These are phyloP conservation scores for Popillia japonica DNA, from an alignment of 1,140 invertebrate species.

Conservation along the genomic window DNA sequence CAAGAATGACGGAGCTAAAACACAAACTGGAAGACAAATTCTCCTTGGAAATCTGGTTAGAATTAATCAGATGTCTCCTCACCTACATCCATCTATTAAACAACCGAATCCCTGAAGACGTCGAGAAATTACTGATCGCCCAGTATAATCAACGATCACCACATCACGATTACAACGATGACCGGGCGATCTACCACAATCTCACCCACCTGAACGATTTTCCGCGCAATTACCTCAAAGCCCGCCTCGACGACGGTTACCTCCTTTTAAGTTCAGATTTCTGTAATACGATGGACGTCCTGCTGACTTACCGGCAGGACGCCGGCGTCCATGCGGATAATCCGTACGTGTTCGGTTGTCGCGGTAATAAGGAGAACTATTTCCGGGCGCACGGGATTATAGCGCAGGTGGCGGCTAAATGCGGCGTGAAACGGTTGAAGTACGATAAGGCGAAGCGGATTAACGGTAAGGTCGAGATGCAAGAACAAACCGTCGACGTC, in stretches of 20 bases:
- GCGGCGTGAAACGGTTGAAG: slow-evolving; percentile 6
- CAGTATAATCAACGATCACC: not conserved
- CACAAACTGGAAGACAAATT: slow-evolving; percentile 7
- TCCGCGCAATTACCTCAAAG: not conserved
- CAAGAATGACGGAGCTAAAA: not conserved
- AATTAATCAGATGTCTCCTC: not conserved
- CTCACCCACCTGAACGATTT: not conserved
- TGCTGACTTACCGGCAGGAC: not conserved
- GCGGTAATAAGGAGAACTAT: slow-evolving; percentile 6
- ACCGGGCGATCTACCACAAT: not conserved
- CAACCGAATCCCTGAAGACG: not conserved
- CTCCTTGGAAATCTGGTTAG: not conserved
- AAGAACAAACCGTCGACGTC: not conserved
- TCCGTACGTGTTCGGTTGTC: slow-evolving; percentile 6
- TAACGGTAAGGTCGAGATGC: not conserved
- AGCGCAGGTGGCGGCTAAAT: not conserved
- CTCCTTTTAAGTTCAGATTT: not conserved
- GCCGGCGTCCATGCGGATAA: not conserved
- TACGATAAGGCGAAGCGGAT: not conserved
- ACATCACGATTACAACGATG: not conserved
- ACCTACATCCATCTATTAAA: not conserved
- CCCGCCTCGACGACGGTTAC: not conserved
- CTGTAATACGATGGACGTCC: not conserved
- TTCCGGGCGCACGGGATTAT: not conserved
- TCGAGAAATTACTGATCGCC: not conserved